Evolutionary conservation across 1,140 invertebrate species (phyloP), one percentile per base, ranked within the genome.

Genomic region (Diprion similis): DNA sequence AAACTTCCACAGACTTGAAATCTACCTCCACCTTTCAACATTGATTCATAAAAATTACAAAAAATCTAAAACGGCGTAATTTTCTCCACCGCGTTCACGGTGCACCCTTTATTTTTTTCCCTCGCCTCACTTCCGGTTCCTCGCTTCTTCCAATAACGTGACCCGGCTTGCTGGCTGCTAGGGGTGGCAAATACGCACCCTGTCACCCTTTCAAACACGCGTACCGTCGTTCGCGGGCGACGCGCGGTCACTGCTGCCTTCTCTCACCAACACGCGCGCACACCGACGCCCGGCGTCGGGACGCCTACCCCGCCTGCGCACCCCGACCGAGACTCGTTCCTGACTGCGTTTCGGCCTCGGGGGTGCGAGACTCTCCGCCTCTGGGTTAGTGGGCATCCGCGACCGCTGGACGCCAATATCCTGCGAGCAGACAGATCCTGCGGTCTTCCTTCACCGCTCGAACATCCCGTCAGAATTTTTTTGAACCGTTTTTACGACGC

Each of bases 171-270:
- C n/a, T n/a, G n/a, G n/a, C n/a, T n/a, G n/a, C 24, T 37, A 6
- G 24, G 24, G 24, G 2, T 37, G 24, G 24, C 24, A 6, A 37
- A 37, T 37, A 37, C 24, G 24, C 24, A 37, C 24, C 24, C 24
- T 37, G 24, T 37, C 24, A 4, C 24, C 24, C 24, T 59, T 59
- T 17, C 9, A 74, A 79, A 82, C 80, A 80, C 85, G 83, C 82
- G 81, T 82, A 87, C 85, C 82, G 83, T 82, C 84, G 77, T 84
- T 87, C 82, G 87, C 85, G 84, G 80, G 83, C 86, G 86, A 86
- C 86, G 86, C 87, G 85, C 85, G 85, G 83, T 80, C 85, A 88
- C 87, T 87, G 86, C 11, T 59, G 51, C 51, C 51, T 59, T 59
- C 51, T 9, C 51, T 59, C 51, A 59, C 51, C n/a, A 59, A 59